Evolutionary conservation across 2,888 invertebrate species (phyloP), one percentile per base, ranked within the genome.

Genomic region (Leucoma salicis): DNA sequence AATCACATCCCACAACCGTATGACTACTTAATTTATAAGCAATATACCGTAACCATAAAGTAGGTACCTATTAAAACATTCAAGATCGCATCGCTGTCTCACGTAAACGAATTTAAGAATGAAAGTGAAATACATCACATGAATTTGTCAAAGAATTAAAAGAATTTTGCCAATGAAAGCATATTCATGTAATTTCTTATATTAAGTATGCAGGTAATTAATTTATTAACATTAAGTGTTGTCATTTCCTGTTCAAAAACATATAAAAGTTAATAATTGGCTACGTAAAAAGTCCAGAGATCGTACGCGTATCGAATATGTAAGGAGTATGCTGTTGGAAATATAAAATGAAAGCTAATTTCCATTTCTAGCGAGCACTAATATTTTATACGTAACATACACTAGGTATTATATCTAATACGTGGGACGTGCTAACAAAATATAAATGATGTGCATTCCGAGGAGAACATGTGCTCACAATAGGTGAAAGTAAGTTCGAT

Each of bases 401-500:
- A 68, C 75, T 70, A 60, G 63, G 57, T 62, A 64, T 68, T 66
- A 65, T 61, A 65, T 63, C 57, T 60, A 61, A 67, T 67, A 71
- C 66, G 66, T 73, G 72, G 72, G 74, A 73, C 68, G 70, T 76
- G 76, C 70, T 73, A 74, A 78, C 75, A 74, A 80, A 77, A n/a
- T 77, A 74, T 77, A 82, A 79, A 81, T 75, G 74, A 74, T 75
- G 76, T 78, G 80, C 85, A 86, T 88, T 87, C 86, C 87, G 63
- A 70, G 64, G 82, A 80, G 79, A 81, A 68, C 69, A 72, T 70
- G 71, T 79, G 65, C 74, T 69, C 58, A 86, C 82, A 86, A 80
- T 81, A 74, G 84, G 87, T 81, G 88, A 89, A 88, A 88, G 88
- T 87, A 71, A 82, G 88, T 88, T 89, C 88, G 82, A 86, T 83